Conservation (phyloP, 53 echinoderm and acorn worm genomes). For the Astropecten irregularis region DNA sequence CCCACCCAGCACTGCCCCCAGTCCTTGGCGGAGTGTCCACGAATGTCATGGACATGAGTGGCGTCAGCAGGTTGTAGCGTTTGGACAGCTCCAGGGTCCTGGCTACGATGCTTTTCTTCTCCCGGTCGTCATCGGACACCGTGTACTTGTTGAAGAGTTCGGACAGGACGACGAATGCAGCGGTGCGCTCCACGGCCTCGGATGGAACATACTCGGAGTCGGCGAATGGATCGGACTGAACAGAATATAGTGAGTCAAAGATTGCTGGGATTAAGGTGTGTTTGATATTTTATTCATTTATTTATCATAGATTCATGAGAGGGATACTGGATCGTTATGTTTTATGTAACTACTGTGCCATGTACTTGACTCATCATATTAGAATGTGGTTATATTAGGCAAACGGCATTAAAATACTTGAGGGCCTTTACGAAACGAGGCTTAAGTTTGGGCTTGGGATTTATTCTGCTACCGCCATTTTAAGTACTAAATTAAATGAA, state of each 20-base stretch:
- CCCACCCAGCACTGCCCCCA: not conserved
- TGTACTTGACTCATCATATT: no score
- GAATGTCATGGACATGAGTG: slow-evolving; percentile 88
- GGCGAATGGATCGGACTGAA: slow-evolving; percentile 7
- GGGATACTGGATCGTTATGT: not conserved
- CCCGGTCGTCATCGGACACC: slow-evolving; percentile 66
- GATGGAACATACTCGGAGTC: slow-evolving; percentile 62
- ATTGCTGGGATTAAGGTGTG: no score
- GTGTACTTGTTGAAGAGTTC: slow-evolving; percentile 80
- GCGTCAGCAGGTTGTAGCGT: slow-evolving; percentile 89
- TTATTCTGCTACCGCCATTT: no score
- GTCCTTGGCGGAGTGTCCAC: slow-evolving; percentile 26
- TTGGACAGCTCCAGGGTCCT: slow-evolving; percentile 74
- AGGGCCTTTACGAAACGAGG: no score
- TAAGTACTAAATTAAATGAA: no score
- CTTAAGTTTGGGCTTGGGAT: no score
- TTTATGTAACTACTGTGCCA: no score
- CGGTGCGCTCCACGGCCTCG: slow-evolving; percentile 81
- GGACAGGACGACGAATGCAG: slow-evolving; percentile 81
- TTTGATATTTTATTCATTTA: not conserved
- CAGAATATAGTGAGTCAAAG: not conserved
- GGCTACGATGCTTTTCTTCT: slow-evolving; percentile 64
- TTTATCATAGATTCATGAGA: not conserved
- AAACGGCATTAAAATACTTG: no score
- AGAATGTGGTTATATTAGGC: no score